Base-by-base conservation (phyloP, 2,797 vertebrate species). In the Sebastes dallii region DNA sequence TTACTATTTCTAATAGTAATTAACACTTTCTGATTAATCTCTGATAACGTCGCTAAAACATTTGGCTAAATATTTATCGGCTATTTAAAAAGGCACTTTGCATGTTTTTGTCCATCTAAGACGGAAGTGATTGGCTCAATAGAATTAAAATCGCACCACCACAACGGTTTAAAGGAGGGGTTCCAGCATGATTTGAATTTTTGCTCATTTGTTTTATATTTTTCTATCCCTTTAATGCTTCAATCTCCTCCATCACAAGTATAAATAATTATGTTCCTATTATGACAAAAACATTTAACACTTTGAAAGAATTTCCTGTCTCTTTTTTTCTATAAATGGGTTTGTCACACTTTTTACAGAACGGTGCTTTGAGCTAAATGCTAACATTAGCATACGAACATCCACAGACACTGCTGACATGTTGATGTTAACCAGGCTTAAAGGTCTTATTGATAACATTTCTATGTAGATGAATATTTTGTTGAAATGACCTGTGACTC, bases 71-170 rank as follows among this genome's bases (percentile, higher is more conserved):
- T 71, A 67, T 82, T 84, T 18, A 71, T 72, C 80, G 64, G 81
- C 81, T 86, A 60, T 75, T 81, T 77, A 72, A 93, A 90, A 91
- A 94, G 93, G 93, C 93, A 94, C 93, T 94, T 93, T 86, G 65
- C 81, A 84, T 64, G 81, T 89, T 86, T 46, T 68, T 71, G 6
- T 83, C 73, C 64, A 42, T 64, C 71, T 66, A 27, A 68, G 75
- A 64, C 65, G 62, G 54, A 85, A 82, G 76, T 29, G 39, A n/a
- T 34, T 73, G 74, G 66, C 46, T 77, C 68, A 52, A 52, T 71
- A 27, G 62, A 77, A 75, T 76, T 76, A 18, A 67, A 78, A 81
- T 8, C 16, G 16, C 42, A 46, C 42, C 42, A 0, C 2, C 24
- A 24, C 2, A 2, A 24, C 2, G 24, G 42, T 46, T 46, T 69